These are phyloP conservation scores for Ctenopoma kingsleyae DNA, from an alignment of 2,797 vertebrate species.

Conservation along the genomic window DNA sequence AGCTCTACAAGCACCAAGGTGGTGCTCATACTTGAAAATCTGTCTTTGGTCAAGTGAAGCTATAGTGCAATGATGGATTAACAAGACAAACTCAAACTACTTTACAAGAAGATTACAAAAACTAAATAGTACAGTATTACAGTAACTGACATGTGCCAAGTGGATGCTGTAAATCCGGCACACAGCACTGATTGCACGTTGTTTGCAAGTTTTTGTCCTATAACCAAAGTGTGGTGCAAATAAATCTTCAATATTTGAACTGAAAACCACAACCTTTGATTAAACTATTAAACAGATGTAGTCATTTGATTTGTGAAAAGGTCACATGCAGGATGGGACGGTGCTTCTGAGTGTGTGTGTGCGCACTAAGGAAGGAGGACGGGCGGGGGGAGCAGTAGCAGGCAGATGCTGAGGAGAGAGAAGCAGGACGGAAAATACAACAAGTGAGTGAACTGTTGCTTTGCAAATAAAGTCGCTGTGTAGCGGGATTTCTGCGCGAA, in stretches of 20 bases:
- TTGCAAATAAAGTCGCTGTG: conserved; percentile 59
- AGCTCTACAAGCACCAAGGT: conserved; percentile 28
- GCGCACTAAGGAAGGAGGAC: conserved; percentile 18
- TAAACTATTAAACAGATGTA: conserved; percentile 61
- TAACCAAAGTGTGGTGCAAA: conserved; percentile 3
- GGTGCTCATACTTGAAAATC: conserved; percentile 11
- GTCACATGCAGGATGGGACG: conserved; percentile 59
- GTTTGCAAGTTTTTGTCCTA: neutral
- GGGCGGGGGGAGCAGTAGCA: conserved; percentile 46
- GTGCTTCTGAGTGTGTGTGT: conserved; percentile 33
- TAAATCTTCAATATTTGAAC: conserved; percentile 20
- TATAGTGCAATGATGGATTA: neutral
- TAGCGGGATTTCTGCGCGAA: conserved; percentile 39
- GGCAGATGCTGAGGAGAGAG: conserved; percentile 68
- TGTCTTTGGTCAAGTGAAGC: neutral
- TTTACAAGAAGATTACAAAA: neutral
- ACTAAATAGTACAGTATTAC: neutral
- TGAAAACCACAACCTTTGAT: conserved; percentile 42
- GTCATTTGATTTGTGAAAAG: conserved; percentile 73
- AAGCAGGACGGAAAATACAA: conserved; percentile 76
- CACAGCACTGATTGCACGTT: no score
- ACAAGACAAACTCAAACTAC: neutral
- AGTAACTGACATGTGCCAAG: neutral
- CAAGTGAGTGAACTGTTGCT: conserved; percentile 89
- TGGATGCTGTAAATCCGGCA: neutral